Conservation (phyloP, 2,113 vertebrate species). For the Sander lucioperca region DNA sequence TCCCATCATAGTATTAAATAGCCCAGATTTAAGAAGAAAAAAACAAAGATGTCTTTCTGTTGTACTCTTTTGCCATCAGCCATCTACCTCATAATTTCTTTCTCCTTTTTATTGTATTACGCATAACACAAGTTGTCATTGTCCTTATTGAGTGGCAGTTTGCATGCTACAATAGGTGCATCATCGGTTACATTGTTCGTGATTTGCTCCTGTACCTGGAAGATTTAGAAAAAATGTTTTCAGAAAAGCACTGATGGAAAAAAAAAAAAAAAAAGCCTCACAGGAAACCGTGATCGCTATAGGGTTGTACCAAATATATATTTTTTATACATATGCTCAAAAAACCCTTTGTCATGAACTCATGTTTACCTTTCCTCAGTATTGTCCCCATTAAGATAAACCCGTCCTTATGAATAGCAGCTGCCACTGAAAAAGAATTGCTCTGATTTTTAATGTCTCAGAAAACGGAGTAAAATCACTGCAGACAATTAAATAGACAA, state of each 20-base stretch:
- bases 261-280: not conserved
- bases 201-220: not conserved
- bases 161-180: not conserved
- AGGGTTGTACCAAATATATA: not conserved
- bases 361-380: not conserved
- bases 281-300: not conserved
- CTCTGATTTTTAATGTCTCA: slow-evolving; percentile 3
- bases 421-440: not conserved
- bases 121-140: not conserved
- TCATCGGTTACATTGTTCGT: not conserved
- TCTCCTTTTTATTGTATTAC: not conserved
- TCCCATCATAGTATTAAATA: not conserved
- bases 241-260: not conserved
- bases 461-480: not conserved
- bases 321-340: not conserved
- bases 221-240: not conserved
- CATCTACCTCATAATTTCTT: slow-evolving; percentile 55
- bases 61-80: not conserved
- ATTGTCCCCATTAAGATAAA: not conserved
- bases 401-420: not conserved
- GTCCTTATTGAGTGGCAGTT: slow-evolving; percentile 15
- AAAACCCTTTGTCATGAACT: not conserved
- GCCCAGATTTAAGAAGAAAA: not conserved
- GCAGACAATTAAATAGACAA: not conserved
- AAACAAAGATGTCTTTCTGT: not conserved